Evolutionary conservation across 2,797 vertebrate genomes (phyloP).

Genomic region (Cryptoblepharus egeriae): DNA sequence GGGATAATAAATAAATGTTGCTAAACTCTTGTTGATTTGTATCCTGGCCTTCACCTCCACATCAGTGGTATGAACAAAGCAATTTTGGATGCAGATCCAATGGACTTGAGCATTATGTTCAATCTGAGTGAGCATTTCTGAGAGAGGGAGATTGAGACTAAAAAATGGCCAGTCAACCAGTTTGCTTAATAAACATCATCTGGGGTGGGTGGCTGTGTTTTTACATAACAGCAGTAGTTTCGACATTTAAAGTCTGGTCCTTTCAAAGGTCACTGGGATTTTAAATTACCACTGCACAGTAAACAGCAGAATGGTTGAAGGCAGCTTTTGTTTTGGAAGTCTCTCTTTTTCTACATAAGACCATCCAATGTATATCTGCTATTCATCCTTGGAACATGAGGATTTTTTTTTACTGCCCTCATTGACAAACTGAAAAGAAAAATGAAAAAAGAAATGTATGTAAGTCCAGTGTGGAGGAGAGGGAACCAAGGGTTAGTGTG

Average conservation of each 20-base stretch:
- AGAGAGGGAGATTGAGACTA: neutral
- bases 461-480: too few species aligned
- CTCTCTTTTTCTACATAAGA: conserved; percentile 1
- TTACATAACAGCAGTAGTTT: neutral
- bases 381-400: neutral
- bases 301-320: neutral
- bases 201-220: neutral
- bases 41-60: too few species aligned
- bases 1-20: too few species aligned
- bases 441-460: neutral
- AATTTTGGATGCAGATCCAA: neutral
- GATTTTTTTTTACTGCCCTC: neutral
- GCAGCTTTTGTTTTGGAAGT: neutral
- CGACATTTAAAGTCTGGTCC: neutral
- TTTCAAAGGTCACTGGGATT: neutral
- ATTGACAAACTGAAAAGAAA: neutral
- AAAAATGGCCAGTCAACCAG: neutral
- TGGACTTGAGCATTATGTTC: neutral
- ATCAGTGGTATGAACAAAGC: neutral
- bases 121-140: neutral
- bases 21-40: too few species aligned
- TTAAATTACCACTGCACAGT: neutral
- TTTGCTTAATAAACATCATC: too few species aligned
- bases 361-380: neutral
- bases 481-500: neutral